Evolutionary conservation across 2,113 vertebrate genomes (phyloP).

Genomic region (Columba livia): DNA sequence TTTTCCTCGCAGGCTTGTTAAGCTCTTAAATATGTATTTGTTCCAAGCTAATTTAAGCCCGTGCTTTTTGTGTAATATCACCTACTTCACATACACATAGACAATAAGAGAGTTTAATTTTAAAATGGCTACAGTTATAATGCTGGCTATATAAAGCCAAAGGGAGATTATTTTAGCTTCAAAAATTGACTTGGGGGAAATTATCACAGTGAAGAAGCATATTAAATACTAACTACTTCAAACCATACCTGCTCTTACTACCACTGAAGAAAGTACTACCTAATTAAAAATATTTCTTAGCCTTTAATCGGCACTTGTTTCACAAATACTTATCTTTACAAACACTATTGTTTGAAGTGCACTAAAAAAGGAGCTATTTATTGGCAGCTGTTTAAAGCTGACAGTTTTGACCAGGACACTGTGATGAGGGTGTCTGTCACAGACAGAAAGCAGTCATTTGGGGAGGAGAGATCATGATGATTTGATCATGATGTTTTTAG

Average conservation of each 20-base stretch:
- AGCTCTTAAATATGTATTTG: slow-evolving; percentile 23
- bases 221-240: background rate
- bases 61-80: slow-evolving; percentile 4
- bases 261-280: background rate
- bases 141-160: background rate
- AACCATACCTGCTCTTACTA: background rate
- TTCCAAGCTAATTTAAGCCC: background rate
- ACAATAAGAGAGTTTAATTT: slow-evolving; percentile 26
- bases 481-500: background rate
- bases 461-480: background rate
- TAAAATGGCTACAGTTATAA: slow-evolving; percentile 4
- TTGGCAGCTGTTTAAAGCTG: background rate
- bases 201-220: background rate
- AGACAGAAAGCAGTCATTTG: background rate
- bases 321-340: background rate
- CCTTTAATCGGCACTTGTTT: background rate
- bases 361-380: background rate
- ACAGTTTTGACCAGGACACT: background rate
- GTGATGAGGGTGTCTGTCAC: background rate
- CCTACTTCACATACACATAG: background rate
- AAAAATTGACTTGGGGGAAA: slow-evolving; percentile 29
- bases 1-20: slow-evolving; percentile 17
- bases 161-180: slow-evolving; percentile 27
- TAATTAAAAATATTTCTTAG: background rate
- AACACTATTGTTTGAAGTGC: background rate